phyloP scores from a whole-genome alignment of 1,140 invertebrate genomes.

The Coelopa frigida region DNA sequence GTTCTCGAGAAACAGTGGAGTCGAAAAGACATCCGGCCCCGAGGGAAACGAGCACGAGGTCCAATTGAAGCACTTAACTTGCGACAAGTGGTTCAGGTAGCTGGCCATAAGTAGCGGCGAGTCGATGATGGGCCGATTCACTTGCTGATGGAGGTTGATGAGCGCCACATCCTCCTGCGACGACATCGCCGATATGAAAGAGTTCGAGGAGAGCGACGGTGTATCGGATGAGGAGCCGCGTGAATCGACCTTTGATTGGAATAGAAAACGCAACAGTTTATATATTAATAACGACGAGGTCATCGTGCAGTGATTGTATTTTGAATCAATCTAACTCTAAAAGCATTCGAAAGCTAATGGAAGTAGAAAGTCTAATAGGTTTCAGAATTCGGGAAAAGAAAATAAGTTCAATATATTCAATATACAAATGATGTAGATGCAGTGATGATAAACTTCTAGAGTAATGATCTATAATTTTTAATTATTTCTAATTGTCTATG shows the following conservation, averaged over 20 bases:
- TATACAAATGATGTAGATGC: too few species aligned
- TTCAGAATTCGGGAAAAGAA: too few species aligned
- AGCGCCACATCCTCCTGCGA: conserved; percentile 90
- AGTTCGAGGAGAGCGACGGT: conserved; percentile 69
- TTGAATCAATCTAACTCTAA: too few species aligned
- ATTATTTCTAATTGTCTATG: too few species aligned
- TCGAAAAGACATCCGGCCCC: conserved; percentile 64
- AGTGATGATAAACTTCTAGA: too few species aligned
- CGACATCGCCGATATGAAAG: conserved; percentile 85
- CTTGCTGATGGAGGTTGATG: conserved; percentile 91
- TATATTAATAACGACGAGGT: too few species aligned
- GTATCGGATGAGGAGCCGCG: conserved; percentile 40
- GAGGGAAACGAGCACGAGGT: conserved; percentile 58
- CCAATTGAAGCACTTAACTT: conserved; percentile 68
- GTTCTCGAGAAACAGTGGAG: conserved; percentile 64
- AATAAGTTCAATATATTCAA: too few species aligned
- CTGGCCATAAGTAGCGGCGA: conserved; percentile 91
- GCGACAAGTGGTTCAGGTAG: conserved; percentile 87
- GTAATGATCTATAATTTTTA: too few species aligned
- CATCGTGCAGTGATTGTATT: too few species aligned
- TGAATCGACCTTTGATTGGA: conserved; percentile 33
- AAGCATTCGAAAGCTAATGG: too few species aligned
- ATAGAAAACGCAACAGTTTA: too few species aligned
- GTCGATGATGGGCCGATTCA: conserved; percentile 88
- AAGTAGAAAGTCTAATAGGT: too few species aligned